These are phyloP conservation scores for Microcebus jonahi DNA, from an alignment of 2,113 vertebrate species.

Conservation along the genomic window DNA sequence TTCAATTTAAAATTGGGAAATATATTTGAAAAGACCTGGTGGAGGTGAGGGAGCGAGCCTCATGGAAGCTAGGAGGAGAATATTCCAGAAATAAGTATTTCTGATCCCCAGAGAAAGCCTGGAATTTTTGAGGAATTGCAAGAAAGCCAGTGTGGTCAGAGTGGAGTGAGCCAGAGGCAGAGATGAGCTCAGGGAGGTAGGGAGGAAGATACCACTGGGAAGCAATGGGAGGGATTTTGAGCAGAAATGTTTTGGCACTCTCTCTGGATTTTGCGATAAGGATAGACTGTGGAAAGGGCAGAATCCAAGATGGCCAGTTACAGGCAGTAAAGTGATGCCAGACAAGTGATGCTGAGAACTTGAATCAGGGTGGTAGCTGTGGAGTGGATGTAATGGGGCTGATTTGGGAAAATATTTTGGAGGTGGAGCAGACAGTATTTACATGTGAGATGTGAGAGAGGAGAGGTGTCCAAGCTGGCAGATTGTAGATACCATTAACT, in stretches of 20 bases:
- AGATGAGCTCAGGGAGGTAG: not conserved
- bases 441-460: not conserved
- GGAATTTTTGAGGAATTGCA: not conserved
- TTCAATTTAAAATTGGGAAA: not conserved
- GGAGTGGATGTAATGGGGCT: not conserved
- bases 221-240: not conserved
- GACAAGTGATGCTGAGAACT: not conserved
- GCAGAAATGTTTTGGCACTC: not conserved
- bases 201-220: not conserved
- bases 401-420: not conserved
- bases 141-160: not conserved
- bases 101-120: not conserved
- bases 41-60: not conserved
- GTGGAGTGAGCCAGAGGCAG: not conserved
- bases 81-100: not conserved
- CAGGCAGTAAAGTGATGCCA: not conserved
- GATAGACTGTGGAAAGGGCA: no score
- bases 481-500: not conserved
- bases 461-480: not conserved
- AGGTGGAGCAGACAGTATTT: not conserved
- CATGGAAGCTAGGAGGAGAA: not conserved
- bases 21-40: not conserved
- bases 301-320: not conserved
- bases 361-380: not conserved
- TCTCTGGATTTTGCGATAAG: not conserved